Percentiles rank a stretch among this genome's conserved stretches.
Conservation (phyloP, 2,797 vertebrate species). For the Meriones psammophilus region DNA sequence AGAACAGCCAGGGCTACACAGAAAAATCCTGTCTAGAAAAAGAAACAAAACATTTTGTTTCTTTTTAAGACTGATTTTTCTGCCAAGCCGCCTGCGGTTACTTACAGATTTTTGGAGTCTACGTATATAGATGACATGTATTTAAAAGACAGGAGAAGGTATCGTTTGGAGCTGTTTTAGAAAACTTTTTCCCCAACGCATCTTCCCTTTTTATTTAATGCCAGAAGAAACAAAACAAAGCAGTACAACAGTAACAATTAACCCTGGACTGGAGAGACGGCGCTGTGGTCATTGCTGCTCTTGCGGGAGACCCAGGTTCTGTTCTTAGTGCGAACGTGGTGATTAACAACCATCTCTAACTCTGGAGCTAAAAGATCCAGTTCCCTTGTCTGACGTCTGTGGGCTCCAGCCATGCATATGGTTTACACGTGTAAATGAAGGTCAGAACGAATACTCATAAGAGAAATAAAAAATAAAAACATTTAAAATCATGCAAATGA, state of each 20-base stretch:
- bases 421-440: neutral
- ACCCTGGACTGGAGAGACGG: neutral
- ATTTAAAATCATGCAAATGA: constrained; percentile 15
- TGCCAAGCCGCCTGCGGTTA: neutral
- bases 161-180: constrained; percentile 8
- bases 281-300: neutral
- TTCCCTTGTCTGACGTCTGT: neutral
- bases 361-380: neutral
- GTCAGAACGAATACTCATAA: neutral
- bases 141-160: constrained; percentile 36
- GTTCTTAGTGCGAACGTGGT: neutral
- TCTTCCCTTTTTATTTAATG: constrained; percentile 53
- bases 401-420: neutral
- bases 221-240: constrained; percentile 8
- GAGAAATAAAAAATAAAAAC: neutral
- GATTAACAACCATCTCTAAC: neutral
- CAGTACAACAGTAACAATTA: neutral
- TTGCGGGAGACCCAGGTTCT: neutral
- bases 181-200: constrained; percentile 30
- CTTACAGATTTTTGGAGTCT: neutral
- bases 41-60: neutral
- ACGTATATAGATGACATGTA: constrained; percentile 9
- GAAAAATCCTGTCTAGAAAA: too few relatives aligned
- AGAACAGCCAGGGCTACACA: too few relatives aligned
- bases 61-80: neutral